Evolutionary conservation across 2,888 invertebrate species (phyloP), one percentile per base, ranked within the genome.

Genomic region (Artemia sp.): DNA sequence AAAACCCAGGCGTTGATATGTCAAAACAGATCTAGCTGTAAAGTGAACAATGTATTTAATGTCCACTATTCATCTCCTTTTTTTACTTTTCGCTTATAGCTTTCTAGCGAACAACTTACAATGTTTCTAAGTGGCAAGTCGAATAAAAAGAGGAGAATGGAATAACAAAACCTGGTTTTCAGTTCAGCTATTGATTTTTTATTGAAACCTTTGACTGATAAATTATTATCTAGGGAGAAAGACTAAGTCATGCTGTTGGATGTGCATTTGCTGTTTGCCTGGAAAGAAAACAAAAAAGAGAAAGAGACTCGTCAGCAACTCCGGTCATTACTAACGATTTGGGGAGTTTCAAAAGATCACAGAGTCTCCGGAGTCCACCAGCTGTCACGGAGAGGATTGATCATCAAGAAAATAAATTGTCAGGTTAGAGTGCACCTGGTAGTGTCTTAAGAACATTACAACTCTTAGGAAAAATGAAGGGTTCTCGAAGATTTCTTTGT

Each of bases 261-360:
- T 98, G 97, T 82, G 97, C 98, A 68, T 98, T 98, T 81, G 93
- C 96, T 70, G 93, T 96, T 3, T 98, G 98, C 77, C 81, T 98
- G 74, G 98, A 99, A 78, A 85, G 93, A 76, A 99, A 98, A 80
- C 95, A 97, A 80, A 89, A 92, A 73, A 84, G 97, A 72, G 97
- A 98, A 79, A 95, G 94, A 78, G 96, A 97, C 79, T 92, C 91
- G 78, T 38, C 38, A 38, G 38, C 38, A 38, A 89, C 89, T 11
- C 92, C 92, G 12, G 90, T 90, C 66, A 92, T 92, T 90, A 85
- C 88, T 67, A 88, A 89, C 76, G 90, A 88, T 77, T 88, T 91
- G 69, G 58, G 58, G 24, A 91, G 92, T 67, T 96, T 96, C 79
- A 93, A 93, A 8, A 83, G 95, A 69, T 90, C 88, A 74, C 92